Evolutionary conservation across 1,140 invertebrate species (phyloP), one percentile per base, ranked within the genome.

Genomic region (Apis cerana): DNA sequence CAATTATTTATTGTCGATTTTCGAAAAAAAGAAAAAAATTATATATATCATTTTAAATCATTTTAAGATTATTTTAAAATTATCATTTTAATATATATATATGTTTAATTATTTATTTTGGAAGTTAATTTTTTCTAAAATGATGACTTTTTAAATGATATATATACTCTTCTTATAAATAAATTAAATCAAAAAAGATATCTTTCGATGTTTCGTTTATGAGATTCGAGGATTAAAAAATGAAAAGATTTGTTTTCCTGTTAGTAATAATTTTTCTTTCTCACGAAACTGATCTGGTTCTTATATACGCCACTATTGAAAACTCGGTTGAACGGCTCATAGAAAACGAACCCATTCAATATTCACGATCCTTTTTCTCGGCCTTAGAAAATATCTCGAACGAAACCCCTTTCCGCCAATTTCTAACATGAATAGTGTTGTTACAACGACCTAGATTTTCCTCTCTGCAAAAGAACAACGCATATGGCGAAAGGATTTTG

Each of bases 291-390:
- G 82, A 85, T 88, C 82, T 75, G 79, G 62, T 59, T 78, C 62
- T 48, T 62, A 12, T 33, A 27, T 54, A 62, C 50, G 27, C 17
- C 27, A 23, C 5, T 13, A 88, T 87, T 81, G 77, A 87, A 82
- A 75, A 71, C 75, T 58, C 43, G 33, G 0, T 33, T 19, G 56
- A 65, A 84, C 59, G 61, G 75, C 77, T 71, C 65, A 84, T 56
- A 87, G 86, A 87, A 87, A 88, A 87, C 83, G 81, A 85, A 79
- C 43, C 85, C 82, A 88, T 88, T 88, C 86, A 88, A 88, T 87
- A 88, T 88, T 88, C 86, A 88, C 75, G 27, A 84, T 84, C 64
- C 80, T 83, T 75, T 88, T 88, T 76, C 54, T 82, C 69, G 61
- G 11, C 59, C 1, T 12, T 68, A 52, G 64, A 85, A 43, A 83